A percentile compares a stretch with the other conserved stretches of the same genome.
phyloP scores from a whole-genome alignment of 2,888 invertebrate genomes.

The Chydorus sphaericus region DNA sequence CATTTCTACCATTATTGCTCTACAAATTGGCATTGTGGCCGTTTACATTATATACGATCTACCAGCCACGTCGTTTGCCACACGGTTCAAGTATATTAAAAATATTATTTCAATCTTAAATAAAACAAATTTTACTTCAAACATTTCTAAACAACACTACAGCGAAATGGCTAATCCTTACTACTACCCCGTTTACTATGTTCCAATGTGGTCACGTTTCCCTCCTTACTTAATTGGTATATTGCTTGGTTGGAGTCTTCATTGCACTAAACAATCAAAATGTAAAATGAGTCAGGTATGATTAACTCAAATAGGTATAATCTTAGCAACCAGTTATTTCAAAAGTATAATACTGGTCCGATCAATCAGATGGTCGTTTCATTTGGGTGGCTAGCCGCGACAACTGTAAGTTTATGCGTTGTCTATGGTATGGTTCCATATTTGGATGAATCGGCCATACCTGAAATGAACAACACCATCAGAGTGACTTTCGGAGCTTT shows the following conservation, averaged over 20 bases:
- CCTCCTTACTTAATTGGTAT: conserved; percentile 68
- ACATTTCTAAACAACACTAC: no score
- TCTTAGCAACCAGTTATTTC: not conserved
- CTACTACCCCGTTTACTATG: conserved; percentile 37
- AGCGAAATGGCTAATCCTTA: no score
- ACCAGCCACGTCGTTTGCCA: conserved; percentile 11
- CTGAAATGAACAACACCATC: not conserved
- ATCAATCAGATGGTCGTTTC: not conserved
- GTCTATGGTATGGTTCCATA: not conserved
- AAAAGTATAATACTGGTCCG: no score
- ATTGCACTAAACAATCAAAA: conserved; percentile 45
- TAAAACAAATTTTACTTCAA: not conserved
- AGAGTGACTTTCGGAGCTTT: not conserved
- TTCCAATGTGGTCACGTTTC: conserved; percentile 69
- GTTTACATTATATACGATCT: conserved; percentile 10
- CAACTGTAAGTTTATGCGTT: not conserved
- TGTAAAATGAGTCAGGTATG: conserved; percentile 38
- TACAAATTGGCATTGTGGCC: conserved; percentile 9
- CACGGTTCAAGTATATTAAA: no score
- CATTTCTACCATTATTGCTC: not conserved
- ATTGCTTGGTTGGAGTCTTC: conserved; percentile 54
- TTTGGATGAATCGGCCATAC: not conserved
- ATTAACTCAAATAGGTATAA: not conserved
- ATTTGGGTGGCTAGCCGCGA: not conserved
- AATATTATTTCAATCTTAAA: no score